Conservation (phyloP, 2,797 vertebrate genomes). For the Anguilla anguilla region DNA sequence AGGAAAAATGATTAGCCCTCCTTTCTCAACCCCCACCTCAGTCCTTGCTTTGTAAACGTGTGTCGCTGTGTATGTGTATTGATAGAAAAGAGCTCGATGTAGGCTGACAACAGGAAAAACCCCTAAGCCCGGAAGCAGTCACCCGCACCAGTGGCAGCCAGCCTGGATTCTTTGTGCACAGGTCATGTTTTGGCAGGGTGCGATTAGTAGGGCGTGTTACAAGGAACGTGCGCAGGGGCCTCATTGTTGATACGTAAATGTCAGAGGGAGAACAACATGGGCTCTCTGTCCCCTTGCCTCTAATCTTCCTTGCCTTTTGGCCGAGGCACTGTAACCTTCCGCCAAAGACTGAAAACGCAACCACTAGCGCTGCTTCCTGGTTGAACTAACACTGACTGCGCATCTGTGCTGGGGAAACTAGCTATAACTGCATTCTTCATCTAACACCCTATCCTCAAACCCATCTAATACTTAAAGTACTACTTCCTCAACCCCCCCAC, state of each 20-base stretch:
- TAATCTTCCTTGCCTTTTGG: neutral
- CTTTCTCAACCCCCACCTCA: neutral
- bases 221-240: conserved; percentile 10
- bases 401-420: neutral
- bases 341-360: neutral
- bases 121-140: neutral
- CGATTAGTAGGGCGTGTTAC: conserved; percentile 16
- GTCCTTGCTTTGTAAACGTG: neutral
- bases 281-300: neutral
- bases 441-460: neutral
- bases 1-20: neutral
- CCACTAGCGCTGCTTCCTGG: neutral
- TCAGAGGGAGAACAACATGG: neutral
- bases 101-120: neutral
- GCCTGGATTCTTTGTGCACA: conserved; percentile 50
- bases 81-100: neutral
- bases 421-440: neutral
- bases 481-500: too few species aligned
- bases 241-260: neutral
- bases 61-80: neutral
- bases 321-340: neutral
- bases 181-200: conserved; percentile 39
- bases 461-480: neutral
- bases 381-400: neutral
- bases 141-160: conserved; percentile 25